Conservation (phyloP, 2,888 invertebrate genomes). For the Blera fallax region DNA sequence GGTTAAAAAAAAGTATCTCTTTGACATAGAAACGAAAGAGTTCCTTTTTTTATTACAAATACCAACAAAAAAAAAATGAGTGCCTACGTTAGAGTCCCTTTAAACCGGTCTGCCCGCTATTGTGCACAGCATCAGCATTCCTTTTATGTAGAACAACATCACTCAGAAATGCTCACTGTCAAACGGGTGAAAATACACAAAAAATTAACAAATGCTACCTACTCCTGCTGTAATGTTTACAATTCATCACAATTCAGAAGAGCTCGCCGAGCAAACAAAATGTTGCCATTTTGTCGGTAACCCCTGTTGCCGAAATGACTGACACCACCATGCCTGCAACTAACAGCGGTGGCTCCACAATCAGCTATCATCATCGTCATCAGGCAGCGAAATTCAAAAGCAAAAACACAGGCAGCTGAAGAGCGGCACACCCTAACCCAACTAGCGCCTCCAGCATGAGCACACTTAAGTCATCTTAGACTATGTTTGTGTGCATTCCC, state of each 20-base stretch:
- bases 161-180: slow-evolving; percentile 4
- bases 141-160: background rate
- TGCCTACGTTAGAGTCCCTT: background rate
- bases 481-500: slow-evolving; percentile 16
- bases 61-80: background rate
- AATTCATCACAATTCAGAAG: slow-evolving; percentile 74
- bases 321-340: slow-evolving; percentile 39
- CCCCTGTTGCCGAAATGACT: slow-evolving; percentile 72
- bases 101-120: slow-evolving; percentile 18
- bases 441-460: slow-evolving; percentile 19
- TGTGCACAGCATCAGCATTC: background rate
- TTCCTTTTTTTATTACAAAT: background rate
- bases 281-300: slow-evolving; percentile 77
- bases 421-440: slow-evolving; percentile 28
- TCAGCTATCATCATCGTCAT: slow-evolving; percentile 6
- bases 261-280: slow-evolving; percentile 75
- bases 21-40: background rate
- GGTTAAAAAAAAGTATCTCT: background rate
- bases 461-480: background rate
- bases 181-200: slow-evolving; percentile 5
- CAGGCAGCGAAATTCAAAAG: slow-evolving; percentile 44
- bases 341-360: slow-evolving; percentile 9
- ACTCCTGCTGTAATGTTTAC: slow-evolving; percentile 67
- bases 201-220: slow-evolving; percentile 22
- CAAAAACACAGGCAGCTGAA: slow-evolving; percentile 3